Percentiles rank a stretch among this genome's conserved stretches.
Evolutionary conservation across 2,797 vertebrate species (phyloP).

Genomic region (Acropternis orthonyx): DNA sequence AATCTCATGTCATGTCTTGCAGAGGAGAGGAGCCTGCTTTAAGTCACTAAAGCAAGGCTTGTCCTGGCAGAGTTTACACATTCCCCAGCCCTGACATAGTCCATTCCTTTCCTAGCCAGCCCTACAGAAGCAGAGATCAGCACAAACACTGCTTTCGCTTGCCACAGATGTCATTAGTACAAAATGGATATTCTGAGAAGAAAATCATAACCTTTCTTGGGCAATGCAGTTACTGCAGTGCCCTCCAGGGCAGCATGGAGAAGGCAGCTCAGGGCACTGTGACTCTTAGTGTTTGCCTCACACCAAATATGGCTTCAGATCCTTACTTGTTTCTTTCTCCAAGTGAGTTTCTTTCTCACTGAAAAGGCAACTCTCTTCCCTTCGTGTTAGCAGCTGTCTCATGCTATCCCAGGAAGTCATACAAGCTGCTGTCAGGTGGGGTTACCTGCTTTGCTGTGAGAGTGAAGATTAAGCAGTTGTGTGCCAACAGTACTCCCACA

Average conservation of each 20-base stretch:
- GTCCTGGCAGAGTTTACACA: neutral
- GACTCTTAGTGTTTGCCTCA: neutral
- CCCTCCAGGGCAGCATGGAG: neutral
- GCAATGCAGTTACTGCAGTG: neutral
- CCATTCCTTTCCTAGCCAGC: neutral
- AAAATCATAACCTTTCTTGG: neutral
- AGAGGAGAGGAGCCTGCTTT: neutral
- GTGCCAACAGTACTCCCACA: neutral
- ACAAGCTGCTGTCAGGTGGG: neutral
- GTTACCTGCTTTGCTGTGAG: neutral
- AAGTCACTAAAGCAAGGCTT: neutral
- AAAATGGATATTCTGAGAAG: neutral
- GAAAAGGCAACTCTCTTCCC: neutral
- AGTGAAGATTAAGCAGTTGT: neutral
- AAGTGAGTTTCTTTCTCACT: accelerated
- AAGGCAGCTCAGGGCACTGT: neutral
- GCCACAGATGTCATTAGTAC: neutral
- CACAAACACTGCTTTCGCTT: neutral
- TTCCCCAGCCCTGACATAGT: neutral
- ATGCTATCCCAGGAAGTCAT: neutral
- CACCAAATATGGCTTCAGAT: neutral
- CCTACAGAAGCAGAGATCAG: neutral
- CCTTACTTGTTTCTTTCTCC: neutral
- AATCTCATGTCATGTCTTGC: neutral
- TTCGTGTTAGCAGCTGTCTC: neutral